Percentiles rank a stretch among this genome's conserved stretches.
Conservation (phyloP, 2,888 invertebrate genomes). For the Itoplectis maculator region DNA sequence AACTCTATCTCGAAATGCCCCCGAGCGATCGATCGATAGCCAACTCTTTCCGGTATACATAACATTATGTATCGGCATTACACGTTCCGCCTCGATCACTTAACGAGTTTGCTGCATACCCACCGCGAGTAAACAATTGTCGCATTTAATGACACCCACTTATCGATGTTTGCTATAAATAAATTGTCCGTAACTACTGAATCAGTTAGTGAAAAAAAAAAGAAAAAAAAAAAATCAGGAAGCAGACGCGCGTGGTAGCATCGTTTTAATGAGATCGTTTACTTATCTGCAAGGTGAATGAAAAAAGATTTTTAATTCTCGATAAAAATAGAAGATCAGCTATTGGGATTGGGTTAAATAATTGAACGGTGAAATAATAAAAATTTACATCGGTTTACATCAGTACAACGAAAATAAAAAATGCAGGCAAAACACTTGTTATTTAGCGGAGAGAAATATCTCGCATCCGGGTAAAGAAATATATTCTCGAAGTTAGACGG, state of each 20-base stretch:
- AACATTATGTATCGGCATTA: slow-evolving; percentile 13
- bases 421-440: neutral
- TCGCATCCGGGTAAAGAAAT: slow-evolving; percentile 3
- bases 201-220: neutral
- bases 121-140: slow-evolving; percentile 43
- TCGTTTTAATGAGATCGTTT: no score
- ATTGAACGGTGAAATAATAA: no score
- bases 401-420: neutral
- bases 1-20: slow-evolving; percentile 44
- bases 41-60: slow-evolving; percentile 51
- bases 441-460: neutral
- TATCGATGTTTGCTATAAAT: slow-evolving; percentile 56
- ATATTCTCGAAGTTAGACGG: neutral
- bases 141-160: slow-evolving; percentile 20
- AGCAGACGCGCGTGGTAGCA: no score
- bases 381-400: no score
- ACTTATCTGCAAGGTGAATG: no score
- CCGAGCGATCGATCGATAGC: slow-evolving; percentile 53
- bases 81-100: slow-evolving; percentile 15
- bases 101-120: slow-evolving; percentile 14
- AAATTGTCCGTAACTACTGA: slow-evolving; percentile 24
- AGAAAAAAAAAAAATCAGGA: slow-evolving; percentile 7
- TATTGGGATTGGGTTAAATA: no score
- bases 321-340: no score
- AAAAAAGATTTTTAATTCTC: no score